These are phyloP conservation scores for Drosophila paucipuncta DNA, from an alignment of 2,888 invertebrate genomes.

Conservation along the genomic window DNA sequence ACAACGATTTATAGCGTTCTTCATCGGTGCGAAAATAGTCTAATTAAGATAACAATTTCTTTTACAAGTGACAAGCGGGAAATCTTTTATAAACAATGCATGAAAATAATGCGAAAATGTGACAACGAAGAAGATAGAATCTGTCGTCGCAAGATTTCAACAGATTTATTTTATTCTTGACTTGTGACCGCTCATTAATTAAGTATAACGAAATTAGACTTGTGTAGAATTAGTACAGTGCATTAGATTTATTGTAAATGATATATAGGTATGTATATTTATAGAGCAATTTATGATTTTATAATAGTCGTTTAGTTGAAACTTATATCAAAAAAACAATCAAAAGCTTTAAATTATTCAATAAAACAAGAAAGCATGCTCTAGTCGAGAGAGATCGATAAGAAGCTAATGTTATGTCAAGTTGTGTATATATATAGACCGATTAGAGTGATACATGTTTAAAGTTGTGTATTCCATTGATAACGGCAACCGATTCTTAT, in stretches of 20 bases:
- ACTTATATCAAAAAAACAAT: not conserved
- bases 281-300: not conserved
- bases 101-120: not conserved
- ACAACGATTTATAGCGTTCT: not conserved
- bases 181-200: not conserved
- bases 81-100: conserved; percentile 24
- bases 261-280: not conserved
- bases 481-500: not conserved
- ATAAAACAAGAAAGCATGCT: not conserved
- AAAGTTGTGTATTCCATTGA: not conserved
- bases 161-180: not conserved
- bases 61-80: conserved; percentile 33
- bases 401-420: not conserved
- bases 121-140: not conserved
- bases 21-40: not conserved
- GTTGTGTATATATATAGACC: not conserved
- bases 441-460: not conserved
- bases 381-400: not conserved
- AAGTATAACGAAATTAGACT: not conserved
- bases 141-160: not conserved
- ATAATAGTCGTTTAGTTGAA: not conserved
- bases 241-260: not conserved
- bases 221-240: not conserved
- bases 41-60: conserved; percentile 38
- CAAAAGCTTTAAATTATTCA: not conserved